phyloP scores from a whole-genome alignment of 1,140 invertebrate species.

The Stegodyphus mimosarum region DNA sequence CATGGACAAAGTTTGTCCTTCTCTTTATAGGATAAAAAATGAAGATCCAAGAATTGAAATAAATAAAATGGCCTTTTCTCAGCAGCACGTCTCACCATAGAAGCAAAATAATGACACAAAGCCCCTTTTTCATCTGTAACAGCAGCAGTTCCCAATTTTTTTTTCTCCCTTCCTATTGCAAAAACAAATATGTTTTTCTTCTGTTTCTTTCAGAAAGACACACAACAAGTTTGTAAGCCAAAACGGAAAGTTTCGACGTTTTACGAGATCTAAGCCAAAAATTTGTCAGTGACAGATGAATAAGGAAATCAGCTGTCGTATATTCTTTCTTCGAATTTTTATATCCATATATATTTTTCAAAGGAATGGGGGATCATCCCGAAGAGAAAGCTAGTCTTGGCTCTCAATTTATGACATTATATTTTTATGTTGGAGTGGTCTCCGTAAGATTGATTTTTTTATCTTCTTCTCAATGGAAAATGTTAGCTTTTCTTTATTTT shows the following conservation, averaged over 20 bases:
- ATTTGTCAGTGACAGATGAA: conserved; percentile 59
- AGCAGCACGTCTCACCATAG: not conserved
- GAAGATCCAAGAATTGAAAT: too few relatives aligned
- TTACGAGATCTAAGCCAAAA: conserved; percentile 51
- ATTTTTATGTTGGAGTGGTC: not conserved
- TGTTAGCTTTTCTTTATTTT: conserved; percentile 21
- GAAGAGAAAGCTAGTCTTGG: conserved; percentile 23
- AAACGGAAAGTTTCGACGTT: conserved; percentile 46
- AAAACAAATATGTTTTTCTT: conserved; percentile 18
- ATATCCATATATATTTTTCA: conserved; percentile 53
- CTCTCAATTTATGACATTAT: conserved; percentile 53
- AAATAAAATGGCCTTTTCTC: not conserved
- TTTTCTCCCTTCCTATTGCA: not conserved
- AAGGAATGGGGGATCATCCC: conserved; percentile 30
- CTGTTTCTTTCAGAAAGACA: not conserved
- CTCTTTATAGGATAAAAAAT: too few relatives aligned
- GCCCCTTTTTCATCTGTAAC: not conserved
- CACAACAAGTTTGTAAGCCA: conserved; percentile 27
- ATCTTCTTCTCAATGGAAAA: conserved; percentile 11
- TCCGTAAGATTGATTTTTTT: not conserved
- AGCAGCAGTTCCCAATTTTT: conserved; percentile 5
- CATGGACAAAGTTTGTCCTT: too few relatives aligned
- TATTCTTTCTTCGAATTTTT: conserved; percentile 46
- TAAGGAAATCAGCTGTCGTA: conserved; percentile 55
- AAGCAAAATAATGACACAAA: conserved; percentile 31